Base-by-base conservation (phyloP, 2,797 vertebrate genomes). In the Adelosebastes latens region DNA sequence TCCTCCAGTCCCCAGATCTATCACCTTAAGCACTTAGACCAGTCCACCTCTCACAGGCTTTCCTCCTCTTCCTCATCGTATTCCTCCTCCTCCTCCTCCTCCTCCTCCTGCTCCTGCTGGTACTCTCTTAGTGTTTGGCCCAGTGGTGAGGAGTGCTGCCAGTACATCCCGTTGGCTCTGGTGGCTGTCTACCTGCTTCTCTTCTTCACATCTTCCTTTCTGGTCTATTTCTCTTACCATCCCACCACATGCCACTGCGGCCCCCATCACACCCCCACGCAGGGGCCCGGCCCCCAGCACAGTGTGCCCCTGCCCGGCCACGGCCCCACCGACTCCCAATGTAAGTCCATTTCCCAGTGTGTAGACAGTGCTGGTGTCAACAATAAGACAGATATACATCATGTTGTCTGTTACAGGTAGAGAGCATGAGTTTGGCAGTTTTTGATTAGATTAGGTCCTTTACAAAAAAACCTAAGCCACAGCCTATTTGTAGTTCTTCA, bases 161-260 rank as follows among this genome's bases (percentile, higher is more conserved):
- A 87, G 81, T 95, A 84, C 86, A 82, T 96, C 87, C 92, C 96
- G 82, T 92, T 89, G 94, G 90, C 93, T 86, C 94, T 96, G 88
- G 88, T 95, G 79, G 88, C 75, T 2, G 79, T 94, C 83, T 96
- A 96, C 88, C 89, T 96, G 84, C 92, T 96, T 87, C 89, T 95
- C 92, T 90, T 95, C 93, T 95, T 95, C 92, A 83, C 96, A 81
- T 96, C 89, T 87, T 94, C 93, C 89, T 93, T 91, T 90, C 86
- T 96, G 92, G 91, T 96, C 77, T 95, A 95, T 94, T 89, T 93
- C 86, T 95, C 88, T 88, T 78, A 87, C 39, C 87, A 72, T 58
- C 27, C 60, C 34, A 53, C 34, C 78, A 64, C 67, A 80, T 86
- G 73, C 56, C 71, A 61, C 72, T 87, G 86, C 13, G 34, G 11